Evolutionary conservation across 1,140 invertebrate species (phyloP).

Genomic region (Agraylea sexmaculata): DNA sequence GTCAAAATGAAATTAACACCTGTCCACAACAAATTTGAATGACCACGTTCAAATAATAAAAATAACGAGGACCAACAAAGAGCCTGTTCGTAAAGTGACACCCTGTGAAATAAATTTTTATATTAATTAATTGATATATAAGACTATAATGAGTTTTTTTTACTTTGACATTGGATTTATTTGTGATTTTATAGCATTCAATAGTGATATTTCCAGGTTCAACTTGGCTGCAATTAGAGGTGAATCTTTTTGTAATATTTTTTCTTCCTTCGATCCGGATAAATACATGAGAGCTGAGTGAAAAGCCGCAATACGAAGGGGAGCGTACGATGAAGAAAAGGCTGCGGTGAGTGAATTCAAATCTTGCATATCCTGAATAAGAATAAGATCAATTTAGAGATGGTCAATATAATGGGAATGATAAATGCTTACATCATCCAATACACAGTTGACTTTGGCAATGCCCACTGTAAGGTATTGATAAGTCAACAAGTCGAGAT

Average conservation of each 20-base stretch:
- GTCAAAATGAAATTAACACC: conserved; percentile 30
- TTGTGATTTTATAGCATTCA: conserved; percentile 9
- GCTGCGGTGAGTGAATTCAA: conserved; percentile 9
- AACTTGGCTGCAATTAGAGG: background rate
- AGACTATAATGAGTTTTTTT: background rate
- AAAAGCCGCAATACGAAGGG: conserved; percentile 13
- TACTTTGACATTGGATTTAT: conserved; percentile 10
- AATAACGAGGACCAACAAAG: conserved; percentile 34
- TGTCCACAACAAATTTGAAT: conserved; percentile 26
- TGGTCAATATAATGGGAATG: background rate
- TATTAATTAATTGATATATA: conserved; percentile 1
- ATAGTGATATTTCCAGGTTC: conserved; percentile 6
- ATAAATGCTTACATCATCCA: conserved; percentile 19
- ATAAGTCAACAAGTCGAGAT: conserved; percentile 54
- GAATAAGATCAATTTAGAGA: background rate
- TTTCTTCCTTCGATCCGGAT: conserved; percentile 5
- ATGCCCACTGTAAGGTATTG: conserved; percentile 54
- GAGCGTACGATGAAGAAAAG: conserved; percentile 15
- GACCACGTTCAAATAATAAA: conserved; percentile 27
- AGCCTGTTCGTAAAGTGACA: conserved; percentile 34
- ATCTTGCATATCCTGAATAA: conserved; percentile 10
- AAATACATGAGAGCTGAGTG: conserved; percentile 13
- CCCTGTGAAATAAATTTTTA: conserved; percentile 23
- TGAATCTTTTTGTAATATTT: conserved; percentile 4
- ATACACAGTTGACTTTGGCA: conserved; percentile 40